Evolutionary conservation across 1,140 invertebrate genomes (phyloP).

Genomic region (Berghia stephanieae): DNA sequence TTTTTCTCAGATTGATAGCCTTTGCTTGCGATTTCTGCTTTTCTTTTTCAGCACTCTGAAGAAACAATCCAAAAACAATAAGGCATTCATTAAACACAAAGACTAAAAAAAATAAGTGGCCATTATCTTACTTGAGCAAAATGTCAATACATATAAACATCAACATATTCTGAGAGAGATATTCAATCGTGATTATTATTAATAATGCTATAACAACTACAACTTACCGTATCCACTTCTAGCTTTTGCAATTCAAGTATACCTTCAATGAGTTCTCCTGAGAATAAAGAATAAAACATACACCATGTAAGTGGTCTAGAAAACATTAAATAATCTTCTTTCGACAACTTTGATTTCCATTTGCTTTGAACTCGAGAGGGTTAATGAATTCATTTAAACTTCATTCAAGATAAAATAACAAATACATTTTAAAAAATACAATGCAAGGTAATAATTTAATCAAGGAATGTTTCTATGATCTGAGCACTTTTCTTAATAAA

Average conservation of each 20-base stretch:
- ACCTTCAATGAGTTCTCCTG: constrained; percentile 58
- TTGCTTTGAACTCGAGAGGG: no score
- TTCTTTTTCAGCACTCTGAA: constrained; percentile 73
- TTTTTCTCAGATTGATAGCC: constrained; percentile 82
- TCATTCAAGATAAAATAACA: no score
- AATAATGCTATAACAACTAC: background rate
- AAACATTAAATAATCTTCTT: no score
- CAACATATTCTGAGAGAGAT: no score
- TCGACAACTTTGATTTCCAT: no score
- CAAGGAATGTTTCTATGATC: no score
- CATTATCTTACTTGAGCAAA: background rate
- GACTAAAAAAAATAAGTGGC: background rate
- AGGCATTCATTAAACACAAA: no score
- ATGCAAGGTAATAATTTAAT: no score
- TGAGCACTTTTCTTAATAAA: no score
- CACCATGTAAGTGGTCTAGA: background rate
- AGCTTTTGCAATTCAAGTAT: constrained; percentile 69
- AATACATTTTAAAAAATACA: no score
- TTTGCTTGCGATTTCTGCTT: constrained; percentile 81
- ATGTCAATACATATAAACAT: background rate
- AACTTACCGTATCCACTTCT: constrained; percentile 70
- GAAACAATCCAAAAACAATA: no score
- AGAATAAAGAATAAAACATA: constrained; percentile 18
- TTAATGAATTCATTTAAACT: no score
- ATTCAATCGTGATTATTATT: background rate